phyloP scores from a whole-genome alignment of 2,888 invertebrate genomes.

The Polydrusus tereticollis region DNA sequence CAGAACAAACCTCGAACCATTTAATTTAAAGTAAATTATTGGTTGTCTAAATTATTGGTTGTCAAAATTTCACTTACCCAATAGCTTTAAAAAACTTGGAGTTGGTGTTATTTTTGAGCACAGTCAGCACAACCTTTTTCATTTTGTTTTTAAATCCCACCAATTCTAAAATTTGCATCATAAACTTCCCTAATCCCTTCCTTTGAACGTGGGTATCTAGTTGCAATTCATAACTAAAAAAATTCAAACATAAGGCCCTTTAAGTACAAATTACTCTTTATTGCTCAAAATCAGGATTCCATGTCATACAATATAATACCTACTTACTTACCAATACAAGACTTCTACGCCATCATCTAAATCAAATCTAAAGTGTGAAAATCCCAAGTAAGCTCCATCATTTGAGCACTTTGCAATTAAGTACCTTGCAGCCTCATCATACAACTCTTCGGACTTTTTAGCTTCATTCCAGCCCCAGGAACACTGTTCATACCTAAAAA shows the following conservation, averaged over 20 bases:
- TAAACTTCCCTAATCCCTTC: conserved; percentile 86
- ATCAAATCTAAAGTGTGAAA: conserved; percentile 88
- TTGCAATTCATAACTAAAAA: conserved; percentile 88
- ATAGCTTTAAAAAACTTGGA: conserved; percentile 84
- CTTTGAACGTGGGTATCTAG: conserved; percentile 78
- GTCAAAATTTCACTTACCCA: conserved; percentile 71
- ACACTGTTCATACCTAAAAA: conserved; percentile 76
- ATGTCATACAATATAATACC: conserved; percentile 54
- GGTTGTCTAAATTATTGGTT: too few species aligned
- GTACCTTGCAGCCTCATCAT: conserved; percentile 80
- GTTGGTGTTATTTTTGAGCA: conserved; percentile 81
- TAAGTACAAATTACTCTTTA: too few species aligned
- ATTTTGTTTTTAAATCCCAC: conserved; percentile 81
- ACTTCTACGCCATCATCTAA: conserved; percentile 83
- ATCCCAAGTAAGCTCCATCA: conserved; percentile 73
- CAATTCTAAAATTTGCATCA: conserved; percentile 83
- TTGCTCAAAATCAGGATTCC: background rate
- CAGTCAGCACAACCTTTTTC: conserved; percentile 86
- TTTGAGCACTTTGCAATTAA: conserved; percentile 73
- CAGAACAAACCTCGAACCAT: too few species aligned
- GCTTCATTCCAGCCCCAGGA: conserved; percentile 85
- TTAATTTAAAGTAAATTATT: too few species aligned
- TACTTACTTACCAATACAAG: conserved; percentile 83
- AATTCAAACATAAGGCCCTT: too few species aligned
- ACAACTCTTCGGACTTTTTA: conserved; percentile 81